Conservation (phyloP, 2,113 vertebrate genomes). For the Notothenia coriiceps region DNA sequence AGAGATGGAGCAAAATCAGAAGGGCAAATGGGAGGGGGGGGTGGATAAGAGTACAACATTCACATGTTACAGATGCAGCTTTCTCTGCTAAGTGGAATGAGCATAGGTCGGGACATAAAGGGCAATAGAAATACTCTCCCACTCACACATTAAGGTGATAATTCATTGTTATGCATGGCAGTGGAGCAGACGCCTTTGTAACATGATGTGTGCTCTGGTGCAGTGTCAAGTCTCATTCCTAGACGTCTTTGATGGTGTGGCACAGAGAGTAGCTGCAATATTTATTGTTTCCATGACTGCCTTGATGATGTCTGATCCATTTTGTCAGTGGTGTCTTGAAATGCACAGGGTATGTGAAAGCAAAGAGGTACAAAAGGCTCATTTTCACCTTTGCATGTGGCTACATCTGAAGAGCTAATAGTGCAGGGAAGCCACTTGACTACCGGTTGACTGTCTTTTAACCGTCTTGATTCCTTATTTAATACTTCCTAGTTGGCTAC, state of each 20-base stretch:
- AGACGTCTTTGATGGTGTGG: slow-evolving; percentile 56
- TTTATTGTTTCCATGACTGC: slow-evolving; percentile 66
- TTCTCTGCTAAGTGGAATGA: slow-evolving; percentile 14
- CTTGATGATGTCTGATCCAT: slow-evolving; percentile 64
- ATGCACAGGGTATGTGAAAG: slow-evolving; percentile 38
- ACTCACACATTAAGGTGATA: slow-evolving; percentile 70
- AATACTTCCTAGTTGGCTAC: not conserved
- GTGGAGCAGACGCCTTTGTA: slow-evolving; percentile 53
- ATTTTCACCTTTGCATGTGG: slow-evolving; percentile 38
- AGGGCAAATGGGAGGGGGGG: slow-evolving; percentile 39
- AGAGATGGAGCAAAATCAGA: slow-evolving; percentile 56
- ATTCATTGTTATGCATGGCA: slow-evolving; percentile 70
- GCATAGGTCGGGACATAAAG: slow-evolving; percentile 59
- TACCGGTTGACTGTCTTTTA: not conserved
- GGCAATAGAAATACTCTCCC: slow-evolving; percentile 65
- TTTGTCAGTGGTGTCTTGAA: slow-evolving; percentile 55
- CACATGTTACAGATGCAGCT: slow-evolving; percentile 48
- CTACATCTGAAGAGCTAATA: not conserved
- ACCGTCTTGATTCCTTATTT: not conserved
- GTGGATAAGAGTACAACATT: slow-evolving; percentile 37
- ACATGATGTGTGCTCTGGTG: slow-evolving; percentile 53
- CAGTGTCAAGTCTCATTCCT: slow-evolving; percentile 58
- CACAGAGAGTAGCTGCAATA: slow-evolving; percentile 59
- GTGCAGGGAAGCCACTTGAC: slow-evolving; percentile 5
- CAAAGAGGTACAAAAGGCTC: slow-evolving; percentile 25